Evolutionary conservation across 2,113 vertebrate species (phyloP).

Genomic region (Trogon surrucura): DNA sequence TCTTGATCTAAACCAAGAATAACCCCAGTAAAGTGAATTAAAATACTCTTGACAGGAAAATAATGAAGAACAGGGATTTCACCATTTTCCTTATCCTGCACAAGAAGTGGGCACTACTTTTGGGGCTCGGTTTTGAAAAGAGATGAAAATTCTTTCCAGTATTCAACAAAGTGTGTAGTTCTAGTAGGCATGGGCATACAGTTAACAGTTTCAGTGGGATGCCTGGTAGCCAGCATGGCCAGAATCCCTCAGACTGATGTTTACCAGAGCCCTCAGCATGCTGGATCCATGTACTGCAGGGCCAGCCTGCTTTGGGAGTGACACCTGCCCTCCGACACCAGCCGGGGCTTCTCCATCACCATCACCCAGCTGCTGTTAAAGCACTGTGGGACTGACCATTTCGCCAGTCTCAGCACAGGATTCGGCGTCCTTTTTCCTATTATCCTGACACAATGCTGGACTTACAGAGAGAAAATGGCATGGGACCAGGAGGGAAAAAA

Average conservation of each 20-base stretch:
- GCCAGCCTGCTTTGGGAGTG: neutral
- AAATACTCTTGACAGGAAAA: neutral
- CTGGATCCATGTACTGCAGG: neutral
- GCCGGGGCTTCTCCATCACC: neutral
- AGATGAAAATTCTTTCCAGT: neutral
- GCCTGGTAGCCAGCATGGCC: fast-evolving
- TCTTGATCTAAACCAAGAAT: neutral
- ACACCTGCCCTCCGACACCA: fast-evolving
- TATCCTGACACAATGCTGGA: neutral
- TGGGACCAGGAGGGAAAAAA: neutral
- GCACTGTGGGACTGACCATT: fast-evolving
- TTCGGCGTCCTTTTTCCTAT: neutral
- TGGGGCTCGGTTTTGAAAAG: neutral
- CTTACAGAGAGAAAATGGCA: neutral
- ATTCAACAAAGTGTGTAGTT: fast-evolving
- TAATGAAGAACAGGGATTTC: neutral
- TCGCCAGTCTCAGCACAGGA: fast-evolving
- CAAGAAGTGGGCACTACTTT: neutral
- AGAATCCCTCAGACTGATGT: neutral
- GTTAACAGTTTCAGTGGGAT: neutral
- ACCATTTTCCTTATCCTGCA: neutral
- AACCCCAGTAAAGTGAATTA: neutral
- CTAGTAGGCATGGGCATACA: neutral
- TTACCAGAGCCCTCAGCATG: neutral
- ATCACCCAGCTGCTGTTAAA: neutral